A percentile compares a stretch with the other conserved stretches of the same genome.
Conservation (phyloP, 2,888 invertebrate genomes). For the Thereva unica region DNA sequence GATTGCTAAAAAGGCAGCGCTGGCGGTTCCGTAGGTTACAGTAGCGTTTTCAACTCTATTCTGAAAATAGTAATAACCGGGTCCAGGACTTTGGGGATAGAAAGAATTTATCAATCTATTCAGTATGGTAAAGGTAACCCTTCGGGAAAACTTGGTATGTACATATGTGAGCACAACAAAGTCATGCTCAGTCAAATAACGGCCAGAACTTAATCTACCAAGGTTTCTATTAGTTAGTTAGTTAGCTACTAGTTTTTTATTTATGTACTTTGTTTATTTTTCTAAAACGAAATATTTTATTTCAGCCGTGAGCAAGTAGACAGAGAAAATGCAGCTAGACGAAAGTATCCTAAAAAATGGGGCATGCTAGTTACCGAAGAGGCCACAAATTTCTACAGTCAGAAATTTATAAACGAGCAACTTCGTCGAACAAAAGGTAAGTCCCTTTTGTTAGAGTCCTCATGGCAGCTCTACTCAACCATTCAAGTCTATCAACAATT, state of each 20-base stretch:
- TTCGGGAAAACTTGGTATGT: no score
- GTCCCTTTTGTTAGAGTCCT: not conserved
- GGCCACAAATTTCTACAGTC: constrained; percentile 52
- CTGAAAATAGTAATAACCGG: no score
- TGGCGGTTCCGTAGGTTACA: no score
- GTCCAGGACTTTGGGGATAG: no score
- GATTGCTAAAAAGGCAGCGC: no score
- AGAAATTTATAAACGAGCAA: constrained; percentile 47
- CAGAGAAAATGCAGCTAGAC: constrained; percentile 51
- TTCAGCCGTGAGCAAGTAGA: constrained; percentile 58
- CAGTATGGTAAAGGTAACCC: no score
- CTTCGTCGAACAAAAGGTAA: constrained; percentile 38
- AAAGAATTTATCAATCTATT: no score
- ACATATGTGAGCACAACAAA: no score
- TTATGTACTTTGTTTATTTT: not conserved
- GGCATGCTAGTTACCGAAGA: constrained; percentile 46
- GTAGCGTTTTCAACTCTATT: no score
- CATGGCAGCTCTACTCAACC: not conserved
- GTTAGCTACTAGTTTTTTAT: constrained; percentile 6
- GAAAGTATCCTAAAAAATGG: constrained; percentile 52
- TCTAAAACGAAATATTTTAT: not conserved
- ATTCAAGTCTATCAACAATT: not conserved
- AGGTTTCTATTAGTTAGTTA: no score
- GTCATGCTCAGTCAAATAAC: no score
- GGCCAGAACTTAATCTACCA: no score